phyloP scores from a whole-genome alignment of 2,888 invertebrate species.

The Napeogenes sylphis region DNA sequence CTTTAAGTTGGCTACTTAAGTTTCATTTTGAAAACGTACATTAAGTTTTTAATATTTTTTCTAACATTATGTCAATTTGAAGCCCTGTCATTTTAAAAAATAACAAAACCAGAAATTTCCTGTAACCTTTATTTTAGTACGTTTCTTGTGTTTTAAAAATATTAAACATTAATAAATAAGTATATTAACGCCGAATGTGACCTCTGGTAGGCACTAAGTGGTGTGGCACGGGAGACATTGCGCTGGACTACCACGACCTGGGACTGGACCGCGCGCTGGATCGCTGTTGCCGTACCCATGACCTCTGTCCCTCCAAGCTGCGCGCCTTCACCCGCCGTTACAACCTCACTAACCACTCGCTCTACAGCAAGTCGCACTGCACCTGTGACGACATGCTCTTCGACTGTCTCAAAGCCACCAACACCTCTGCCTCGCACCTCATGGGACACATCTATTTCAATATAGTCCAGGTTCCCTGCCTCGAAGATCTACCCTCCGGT shows the following conservation, averaged over 20 bases:
- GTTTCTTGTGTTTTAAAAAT: too few relatives aligned
- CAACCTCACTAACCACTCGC: constrained; percentile 88
- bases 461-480: constrained; percentile 85
- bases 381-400: constrained; percentile 90
- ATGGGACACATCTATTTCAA: constrained; percentile 94
- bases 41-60: too few relatives aligned
- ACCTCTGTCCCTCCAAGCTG: constrained; percentile 91
- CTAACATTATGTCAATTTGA: too few relatives aligned
- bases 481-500: constrained; percentile 76
- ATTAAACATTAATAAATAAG: too few relatives aligned
- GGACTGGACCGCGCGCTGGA: constrained; percentile 85
- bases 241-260: constrained; percentile 88
- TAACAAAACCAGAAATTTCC: too few relatives aligned
- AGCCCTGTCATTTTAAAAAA: too few relatives aligned
- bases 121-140: too few relatives aligned
- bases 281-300: constrained; percentile 92
- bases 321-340: constrained; percentile 84
- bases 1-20: neutral
- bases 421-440: constrained; percentile 83
- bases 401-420: constrained; percentile 86
- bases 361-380: constrained; percentile 94
- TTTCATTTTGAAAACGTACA: too few relatives aligned
- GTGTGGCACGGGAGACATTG: constrained; percentile 95
- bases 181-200: too few relatives aligned
- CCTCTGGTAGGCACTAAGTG: constrained; percentile 86